A percentile compares a stretch with the other conserved stretches of the same genome.
Conservation (phyloP, 2,888 invertebrate species). For the Fragum sueziense region DNA sequence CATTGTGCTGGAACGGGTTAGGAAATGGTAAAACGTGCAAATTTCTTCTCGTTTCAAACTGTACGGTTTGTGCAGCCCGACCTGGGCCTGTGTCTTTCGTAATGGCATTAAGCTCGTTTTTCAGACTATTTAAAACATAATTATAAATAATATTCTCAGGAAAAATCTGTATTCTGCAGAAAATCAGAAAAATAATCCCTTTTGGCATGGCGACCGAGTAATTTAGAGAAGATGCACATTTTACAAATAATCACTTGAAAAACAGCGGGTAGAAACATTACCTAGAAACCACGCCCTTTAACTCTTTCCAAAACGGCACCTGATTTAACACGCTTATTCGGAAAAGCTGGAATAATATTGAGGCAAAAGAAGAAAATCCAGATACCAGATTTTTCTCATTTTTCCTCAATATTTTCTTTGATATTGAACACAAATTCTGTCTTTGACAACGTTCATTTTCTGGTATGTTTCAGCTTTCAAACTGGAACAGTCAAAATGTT, state of each 20-base stretch:
- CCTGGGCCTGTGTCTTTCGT: not conserved
- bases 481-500: not conserved
- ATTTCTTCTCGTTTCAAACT: no score
- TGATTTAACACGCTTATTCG: no score
- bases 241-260: not conserved
- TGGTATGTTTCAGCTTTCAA: not conserved
- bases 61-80: not conserved
- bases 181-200: no score
- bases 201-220: not conserved
- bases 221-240: not conserved
- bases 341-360: not conserved
- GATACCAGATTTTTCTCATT: not conserved
- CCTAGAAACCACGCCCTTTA: not conserved
- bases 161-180: no score
- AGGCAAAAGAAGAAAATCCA: not conserved
- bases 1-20: no score
- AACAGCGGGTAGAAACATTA: not conserved
- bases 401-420: not conserved
- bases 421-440: not conserved
- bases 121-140: no score
- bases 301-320: no score
- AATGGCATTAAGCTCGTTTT: not conserved
- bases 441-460: not conserved
- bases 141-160: no score
- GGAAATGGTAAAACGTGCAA: no score